Conservation (phyloP, 2,113 vertebrate genomes). For the Acrocephalus kingi region DNA sequence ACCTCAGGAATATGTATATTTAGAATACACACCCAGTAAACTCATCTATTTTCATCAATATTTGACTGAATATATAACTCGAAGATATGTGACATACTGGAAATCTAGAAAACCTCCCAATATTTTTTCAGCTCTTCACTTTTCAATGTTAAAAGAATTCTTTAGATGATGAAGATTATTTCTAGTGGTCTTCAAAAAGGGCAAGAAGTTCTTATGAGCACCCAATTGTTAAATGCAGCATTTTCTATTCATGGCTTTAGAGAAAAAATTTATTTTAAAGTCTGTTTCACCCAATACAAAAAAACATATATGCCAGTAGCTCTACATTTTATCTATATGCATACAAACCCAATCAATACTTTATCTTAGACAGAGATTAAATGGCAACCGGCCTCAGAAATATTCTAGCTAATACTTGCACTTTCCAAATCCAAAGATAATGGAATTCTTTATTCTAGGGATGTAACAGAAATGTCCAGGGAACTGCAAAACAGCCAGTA, state of each 20-base stretch:
- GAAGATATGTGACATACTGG: neutral
- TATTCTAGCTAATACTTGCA: neutral
- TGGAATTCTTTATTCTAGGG: neutral
- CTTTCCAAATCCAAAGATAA: neutral
- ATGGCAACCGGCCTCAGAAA: neutral
- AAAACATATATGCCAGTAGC: neutral
- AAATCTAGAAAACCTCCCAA: neutral
- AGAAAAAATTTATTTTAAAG: constrained; percentile 58
- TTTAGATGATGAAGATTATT: neutral
- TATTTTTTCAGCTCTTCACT: neutral
- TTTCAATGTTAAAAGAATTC: neutral
- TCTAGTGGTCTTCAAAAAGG: neutral
- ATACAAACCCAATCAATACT: constrained; percentile 10
- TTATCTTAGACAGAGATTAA: neutral
- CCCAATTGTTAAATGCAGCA: neutral
- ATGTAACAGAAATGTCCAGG: neutral
- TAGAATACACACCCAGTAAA: neutral
- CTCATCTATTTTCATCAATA: neutral
- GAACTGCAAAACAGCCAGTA: neutral
- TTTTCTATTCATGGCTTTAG: constrained; percentile 15
- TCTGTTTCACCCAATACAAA: constrained; percentile 39
- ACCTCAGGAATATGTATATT: neutral
- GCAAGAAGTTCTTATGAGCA: neutral
- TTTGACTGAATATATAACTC: neutral
- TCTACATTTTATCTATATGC: neutral